Conservation (phyloP, 2,797 vertebrate species). For the Oophaga sylvatica region DNA sequence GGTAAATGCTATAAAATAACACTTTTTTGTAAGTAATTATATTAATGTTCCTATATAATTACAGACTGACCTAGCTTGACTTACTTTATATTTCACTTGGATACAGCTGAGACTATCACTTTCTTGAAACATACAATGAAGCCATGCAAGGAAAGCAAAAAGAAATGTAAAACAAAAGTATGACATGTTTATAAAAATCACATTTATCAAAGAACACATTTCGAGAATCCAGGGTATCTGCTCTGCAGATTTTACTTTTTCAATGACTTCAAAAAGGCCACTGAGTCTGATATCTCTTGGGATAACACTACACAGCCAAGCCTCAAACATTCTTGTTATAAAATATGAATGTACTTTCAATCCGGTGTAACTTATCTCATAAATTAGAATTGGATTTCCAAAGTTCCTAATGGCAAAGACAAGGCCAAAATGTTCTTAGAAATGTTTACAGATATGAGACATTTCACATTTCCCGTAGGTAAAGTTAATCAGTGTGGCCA, state of each 20-base stretch:
- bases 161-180: constrained; percentile 27
- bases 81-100: constrained; percentile 13
- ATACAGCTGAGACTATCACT: background rate
- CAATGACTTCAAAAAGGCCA: constrained; percentile 46
- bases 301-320: constrained; percentile 40
- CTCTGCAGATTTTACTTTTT: constrained; percentile 32
- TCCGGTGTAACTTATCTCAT: constrained; percentile 49
- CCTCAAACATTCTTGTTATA: constrained; percentile 58
- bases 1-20: constrained; percentile 32
- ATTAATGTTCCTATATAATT: constrained; percentile 37
- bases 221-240: constrained; percentile 10
- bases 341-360: constrained; percentile 49
- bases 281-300: constrained; percentile 41
- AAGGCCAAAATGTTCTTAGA: constrained; percentile 54
- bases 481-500: constrained; percentile 46
- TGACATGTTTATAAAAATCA: constrained; percentile 37
- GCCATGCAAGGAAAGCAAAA: background rate
- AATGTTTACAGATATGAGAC: constrained; percentile 43
- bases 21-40: constrained; percentile 19
- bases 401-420: constrained; percentile 42
- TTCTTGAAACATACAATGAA: constrained; percentile 30
- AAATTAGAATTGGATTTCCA: constrained; percentile 53
- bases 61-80: constrained; percentile 34
- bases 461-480: constrained; percentile 47
- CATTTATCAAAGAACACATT: constrained; percentile 47